A percentile compares a stretch with the other conserved stretches of the same genome.
Evolutionary conservation across 2,797 vertebrate species (phyloP).

Genomic region (Ammospiza maritima): DNA sequence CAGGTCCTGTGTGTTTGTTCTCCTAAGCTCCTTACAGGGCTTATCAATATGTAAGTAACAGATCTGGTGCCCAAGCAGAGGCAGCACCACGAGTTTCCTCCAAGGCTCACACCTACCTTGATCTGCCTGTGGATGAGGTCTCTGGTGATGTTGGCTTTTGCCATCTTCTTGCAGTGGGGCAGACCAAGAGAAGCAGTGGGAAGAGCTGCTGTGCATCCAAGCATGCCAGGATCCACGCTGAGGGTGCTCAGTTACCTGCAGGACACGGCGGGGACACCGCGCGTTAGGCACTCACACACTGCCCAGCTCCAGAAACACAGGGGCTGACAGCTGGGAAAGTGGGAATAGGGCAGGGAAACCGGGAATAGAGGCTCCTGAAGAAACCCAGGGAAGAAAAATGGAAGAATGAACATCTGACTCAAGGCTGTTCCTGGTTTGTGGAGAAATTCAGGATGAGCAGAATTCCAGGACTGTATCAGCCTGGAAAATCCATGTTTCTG

Average conservation of each 20-base stretch:
- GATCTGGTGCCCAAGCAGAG: not conserved
- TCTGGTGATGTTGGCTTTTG: conserved; percentile 91
- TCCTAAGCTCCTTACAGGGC: not conserved
- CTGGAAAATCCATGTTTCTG: not conserved
- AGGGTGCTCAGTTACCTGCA: conserved; percentile 75
- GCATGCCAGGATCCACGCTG: conserved; percentile 69
- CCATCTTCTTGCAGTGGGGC: conserved; percentile 82
- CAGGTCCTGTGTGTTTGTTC: not conserved
- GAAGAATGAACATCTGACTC: not conserved
- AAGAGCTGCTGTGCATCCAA: conserved; percentile 73
- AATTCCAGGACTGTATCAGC: not conserved
- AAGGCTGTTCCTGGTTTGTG: not conserved
- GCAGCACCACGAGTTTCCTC: not conserved
- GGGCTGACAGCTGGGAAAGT: not conserved
- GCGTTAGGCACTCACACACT: not conserved
- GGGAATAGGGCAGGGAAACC: too few relatives aligned
- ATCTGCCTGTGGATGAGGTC: conserved; percentile 92
- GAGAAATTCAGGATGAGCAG: not conserved
- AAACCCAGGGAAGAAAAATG: not conserved
- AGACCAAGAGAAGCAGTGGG: conserved; percentile 61
- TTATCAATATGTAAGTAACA: not conserved
- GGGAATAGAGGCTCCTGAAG: not conserved
- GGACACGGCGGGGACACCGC: not conserved
- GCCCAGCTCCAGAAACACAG: fast-evolving
- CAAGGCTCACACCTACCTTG: conserved; percentile 69